These are phyloP conservation scores for Strix aluco DNA, from an alignment of 2,113 vertebrate genomes.

Conservation along the genomic window DNA sequence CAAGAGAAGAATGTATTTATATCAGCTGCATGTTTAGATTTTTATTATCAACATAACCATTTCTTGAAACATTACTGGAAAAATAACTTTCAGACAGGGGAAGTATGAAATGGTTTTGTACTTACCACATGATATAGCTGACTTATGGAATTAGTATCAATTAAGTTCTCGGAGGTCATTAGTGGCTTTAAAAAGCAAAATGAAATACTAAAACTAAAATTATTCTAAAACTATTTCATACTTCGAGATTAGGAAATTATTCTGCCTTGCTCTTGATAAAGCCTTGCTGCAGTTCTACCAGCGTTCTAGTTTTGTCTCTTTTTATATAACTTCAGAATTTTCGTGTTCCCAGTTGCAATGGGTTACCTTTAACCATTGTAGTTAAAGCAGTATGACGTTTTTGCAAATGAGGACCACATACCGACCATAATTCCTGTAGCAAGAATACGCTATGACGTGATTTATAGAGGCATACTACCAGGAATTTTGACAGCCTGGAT, in stretches of 20 bases:
- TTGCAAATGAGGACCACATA: neutral
- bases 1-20: neutral
- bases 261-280: neutral
- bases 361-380: neutral
- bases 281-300: neutral
- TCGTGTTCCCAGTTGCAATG: neutral
- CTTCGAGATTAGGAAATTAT: neutral
- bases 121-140: neutral
- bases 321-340: neutral
- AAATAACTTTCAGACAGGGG: neutral
- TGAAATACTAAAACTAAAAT: neutral
- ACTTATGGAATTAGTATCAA: neutral
- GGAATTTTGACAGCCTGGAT: neutral
- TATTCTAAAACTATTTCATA: neutral
- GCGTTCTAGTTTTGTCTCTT: neutral
- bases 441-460: neutral
- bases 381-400: neutral
- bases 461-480: neutral
- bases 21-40: neutral
- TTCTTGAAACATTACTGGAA: constrained; percentile 23
- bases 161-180: neutral
- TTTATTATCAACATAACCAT: neutral
- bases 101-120: constrained; percentile 11
- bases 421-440: neutral
- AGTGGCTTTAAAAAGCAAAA: neutral